phyloP scores from a whole-genome alignment of 2,888 invertebrate species.

The Drosophila emarginata region DNA sequence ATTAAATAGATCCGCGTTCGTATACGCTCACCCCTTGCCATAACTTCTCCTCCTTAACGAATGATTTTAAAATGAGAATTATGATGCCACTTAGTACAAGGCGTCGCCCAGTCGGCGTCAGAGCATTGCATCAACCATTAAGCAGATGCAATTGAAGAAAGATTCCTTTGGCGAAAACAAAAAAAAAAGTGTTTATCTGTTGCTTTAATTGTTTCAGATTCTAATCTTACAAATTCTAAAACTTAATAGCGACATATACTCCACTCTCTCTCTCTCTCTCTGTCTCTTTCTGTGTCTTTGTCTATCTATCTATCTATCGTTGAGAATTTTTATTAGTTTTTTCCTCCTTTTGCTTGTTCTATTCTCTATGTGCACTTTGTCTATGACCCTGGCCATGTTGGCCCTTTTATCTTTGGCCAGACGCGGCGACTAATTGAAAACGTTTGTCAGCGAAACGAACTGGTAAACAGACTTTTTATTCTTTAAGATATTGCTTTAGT shows the following conservation, averaged over 20 bases:
- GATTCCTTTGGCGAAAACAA: slow-evolving; percentile 14
- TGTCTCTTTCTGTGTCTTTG: slow-evolving; percentile 10
- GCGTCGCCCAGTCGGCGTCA: slow-evolving; percentile 42
- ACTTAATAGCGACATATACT: slow-evolving; percentile 35
- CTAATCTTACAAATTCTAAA: slow-evolving; percentile 57
- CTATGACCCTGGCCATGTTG: slow-evolving; percentile 45
- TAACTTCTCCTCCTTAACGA: slow-evolving; percentile 28
- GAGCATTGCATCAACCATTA: slow-evolving; percentile 41
- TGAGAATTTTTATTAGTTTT: slow-evolving; percentile 74
- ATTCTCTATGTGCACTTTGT: slow-evolving; percentile 49
- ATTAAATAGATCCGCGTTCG: slow-evolving; percentile 1
- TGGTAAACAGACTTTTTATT: slow-evolving; percentile 58
- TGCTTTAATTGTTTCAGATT: slow-evolving; percentile 75
- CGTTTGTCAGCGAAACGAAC: slow-evolving; percentile 65
- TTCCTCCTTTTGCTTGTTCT: slow-evolving; percentile 6
- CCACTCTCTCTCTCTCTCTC: neutral
- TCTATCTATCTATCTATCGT: slow-evolving; percentile 45
- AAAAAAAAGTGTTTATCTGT: slow-evolving; percentile 55
- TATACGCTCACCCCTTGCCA: neutral
- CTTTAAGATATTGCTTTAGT: slow-evolving; percentile 27
- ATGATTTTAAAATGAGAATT: slow-evolving; percentile 40
- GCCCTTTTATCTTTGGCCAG: slow-evolving; percentile 41
- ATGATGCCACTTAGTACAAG: slow-evolving; percentile 53
- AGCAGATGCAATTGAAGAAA: slow-evolving; percentile 25
- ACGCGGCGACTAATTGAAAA: slow-evolving; percentile 65